Percentiles rank a stretch among this genome's conserved stretches.
phyloP scores from a whole-genome alignment of 2,113 vertebrate genomes.

The Sitta europaea region DNA sequence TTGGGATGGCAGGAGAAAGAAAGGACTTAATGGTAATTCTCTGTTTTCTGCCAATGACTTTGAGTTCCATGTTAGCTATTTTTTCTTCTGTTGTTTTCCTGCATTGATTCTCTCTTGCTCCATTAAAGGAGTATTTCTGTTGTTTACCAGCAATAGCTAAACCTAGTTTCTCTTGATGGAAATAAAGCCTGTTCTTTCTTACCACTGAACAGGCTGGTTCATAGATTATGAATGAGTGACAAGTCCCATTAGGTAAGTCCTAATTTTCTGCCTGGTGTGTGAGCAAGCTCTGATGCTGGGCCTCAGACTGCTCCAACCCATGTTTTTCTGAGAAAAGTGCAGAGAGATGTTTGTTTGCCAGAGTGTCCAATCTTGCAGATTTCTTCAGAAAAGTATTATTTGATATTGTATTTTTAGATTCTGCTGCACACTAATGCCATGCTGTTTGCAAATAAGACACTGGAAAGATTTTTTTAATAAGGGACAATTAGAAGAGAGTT shows the following conservation, averaged over 20 bases:
- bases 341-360: neutral
- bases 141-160: neutral
- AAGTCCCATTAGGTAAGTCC: neutral
- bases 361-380: neutral
- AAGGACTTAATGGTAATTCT: neutral
- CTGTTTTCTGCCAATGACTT: neutral
- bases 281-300: neutral
- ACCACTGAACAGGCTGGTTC: neutral
- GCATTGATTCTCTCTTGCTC: neutral
- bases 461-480: neutral
- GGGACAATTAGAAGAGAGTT: neutral
- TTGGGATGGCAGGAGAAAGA: neutral
- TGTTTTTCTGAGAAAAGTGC: neutral
- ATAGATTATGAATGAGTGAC: neutral
- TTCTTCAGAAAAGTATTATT: neutral
- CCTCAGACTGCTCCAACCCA: neutral
- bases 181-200: neutral
- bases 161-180: neutral
- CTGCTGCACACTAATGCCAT: neutral
- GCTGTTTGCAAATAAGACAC: neutral
- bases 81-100: neutral
- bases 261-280: neutral
- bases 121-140: neutral
- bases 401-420: neutral
- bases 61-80: neutral